Evolutionary conservation across 2,113 vertebrate species (phyloP), one percentile per base, ranked within the genome.

Genomic region (Gymnocephalus cernua): DNA sequence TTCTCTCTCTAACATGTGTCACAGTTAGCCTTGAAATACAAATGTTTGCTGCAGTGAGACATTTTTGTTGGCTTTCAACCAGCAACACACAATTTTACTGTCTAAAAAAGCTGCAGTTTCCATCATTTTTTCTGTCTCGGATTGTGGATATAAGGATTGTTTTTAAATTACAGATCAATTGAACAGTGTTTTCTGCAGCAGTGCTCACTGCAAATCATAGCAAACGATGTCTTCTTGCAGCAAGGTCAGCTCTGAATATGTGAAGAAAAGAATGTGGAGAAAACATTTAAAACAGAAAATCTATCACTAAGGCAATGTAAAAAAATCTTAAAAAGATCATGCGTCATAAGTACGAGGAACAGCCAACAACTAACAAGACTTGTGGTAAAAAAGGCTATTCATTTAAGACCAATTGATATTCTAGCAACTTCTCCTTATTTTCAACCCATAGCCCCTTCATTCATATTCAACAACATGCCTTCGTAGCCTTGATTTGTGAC

Each of bases 401-500:
- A 11, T 16, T 62, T 1, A 18, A 19, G 41, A 29, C n/a, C 51
- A 50, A 48, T 6, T 73, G 25, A 61, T 47, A 61, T 83, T 78
- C 61, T 21, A 18, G 69, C 18, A 57, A 19, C 57, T 0, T 32
- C 32, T 21, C 44, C 12, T 0, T 4, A 21, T 84, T 44, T 74
- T 25, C 27, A 27, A 16, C 16, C 50, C 45, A 35, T 65, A 65
- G 59, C 41, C 21, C 6, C 59, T 47, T 3, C 66, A 71, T 76
- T 76, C 53, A 0, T 23, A 76, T 61, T 70, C 77, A 80, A 0
- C 58, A 11, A 14, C 57, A n/a, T 14, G 58, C 59, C 25, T 65
- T n/a, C 13, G 14, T 29, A 29, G 69, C 21, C 23, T 53, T 21
- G 5, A 80, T 56, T 75, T 53, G 65, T 53, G 57, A 32, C 51